These are phyloP conservation scores for Diachasma alloeum DNA, from an alignment of 1,140 invertebrate genomes.

Conservation along the genomic window DNA sequence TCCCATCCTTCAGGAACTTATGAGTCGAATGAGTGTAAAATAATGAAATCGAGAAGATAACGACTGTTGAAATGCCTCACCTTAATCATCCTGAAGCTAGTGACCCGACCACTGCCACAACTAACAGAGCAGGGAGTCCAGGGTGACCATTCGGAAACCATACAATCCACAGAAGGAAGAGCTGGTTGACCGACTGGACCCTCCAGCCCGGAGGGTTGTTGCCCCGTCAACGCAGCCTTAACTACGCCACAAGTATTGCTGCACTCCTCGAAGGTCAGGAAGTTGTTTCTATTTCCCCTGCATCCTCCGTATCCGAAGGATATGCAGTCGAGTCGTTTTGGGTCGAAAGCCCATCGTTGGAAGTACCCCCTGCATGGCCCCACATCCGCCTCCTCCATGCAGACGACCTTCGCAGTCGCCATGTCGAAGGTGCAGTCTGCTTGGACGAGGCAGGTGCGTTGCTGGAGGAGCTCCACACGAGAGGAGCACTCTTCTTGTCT, in stretches of 20 bases:
- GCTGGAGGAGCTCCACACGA: conserved; percentile 72
- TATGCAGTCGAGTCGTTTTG: conserved; percentile 75
- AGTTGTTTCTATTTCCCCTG: conserved; percentile 89
- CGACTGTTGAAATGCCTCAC: conserved; percentile 41
- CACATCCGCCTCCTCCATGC: conserved; percentile 74
- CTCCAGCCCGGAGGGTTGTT: conserved; percentile 9
- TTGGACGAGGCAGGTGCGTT: conserved; percentile 71
- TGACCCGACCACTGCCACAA: conserved; percentile 73
- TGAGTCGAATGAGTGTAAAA: no score
- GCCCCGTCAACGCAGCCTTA: conserved; percentile 32
- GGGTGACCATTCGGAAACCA: conserved; percentile 75
- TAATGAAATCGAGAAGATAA: no score
- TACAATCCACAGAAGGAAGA: conserved; percentile 66
- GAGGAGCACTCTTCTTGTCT: conserved; percentile 69
- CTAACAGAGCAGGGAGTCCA: conserved; percentile 79
- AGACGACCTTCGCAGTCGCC: conserved; percentile 81
- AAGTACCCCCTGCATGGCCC: conserved; percentile 87
- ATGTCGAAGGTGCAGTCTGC: conserved; percentile 76
- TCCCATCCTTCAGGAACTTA: no score
- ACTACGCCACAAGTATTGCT: conserved; percentile 73
- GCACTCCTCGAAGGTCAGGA: conserved; percentile 81
- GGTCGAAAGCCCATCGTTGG: conserved; percentile 84
- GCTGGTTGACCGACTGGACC: not conserved
- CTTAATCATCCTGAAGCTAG: conserved; percentile 70
- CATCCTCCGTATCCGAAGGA: conserved; percentile 91